Percentiles rank a stretch among this genome's conserved stretches.
phyloP scores from a whole-genome alignment of 1,140 invertebrate genomes.

The Gonioctena quinquepunctata region DNA sequence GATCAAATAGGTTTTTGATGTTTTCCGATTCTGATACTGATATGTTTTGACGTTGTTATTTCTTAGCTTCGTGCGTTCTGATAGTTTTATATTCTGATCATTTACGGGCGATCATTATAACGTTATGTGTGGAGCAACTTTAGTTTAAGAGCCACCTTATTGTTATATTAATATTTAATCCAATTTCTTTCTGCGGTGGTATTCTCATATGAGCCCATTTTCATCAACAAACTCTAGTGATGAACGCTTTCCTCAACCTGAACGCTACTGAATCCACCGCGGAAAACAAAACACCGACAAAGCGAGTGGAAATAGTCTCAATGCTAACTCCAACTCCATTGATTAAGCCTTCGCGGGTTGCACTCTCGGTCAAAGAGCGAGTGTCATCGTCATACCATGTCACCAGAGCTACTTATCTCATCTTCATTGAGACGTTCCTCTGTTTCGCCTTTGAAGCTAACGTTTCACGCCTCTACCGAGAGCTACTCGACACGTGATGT shows the following conservation, averaged over 20 bases:
- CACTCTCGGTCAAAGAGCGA: conserved; percentile 9
- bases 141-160: no score
- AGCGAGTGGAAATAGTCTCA: conserved; percentile 30
- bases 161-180: no score
- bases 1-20: no score
- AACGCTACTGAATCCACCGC: neutral
- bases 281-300: conserved; percentile 27
- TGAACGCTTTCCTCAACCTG: neutral
- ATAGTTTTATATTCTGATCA: no score
- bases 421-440: conserved; percentile 11
- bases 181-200: no score
- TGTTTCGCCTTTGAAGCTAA: conserved; percentile 9
- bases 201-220: no score
- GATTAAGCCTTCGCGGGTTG: conserved; percentile 20
- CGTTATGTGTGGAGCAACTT: no score
- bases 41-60: no score
- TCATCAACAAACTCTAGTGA: no score
- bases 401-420: conserved; percentile 24
- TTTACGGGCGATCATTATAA: no score
- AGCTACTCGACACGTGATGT: neutral
- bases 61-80: no score
- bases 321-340: conserved; percentile 27
- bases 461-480: conserved; percentile 8
- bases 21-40: no score
- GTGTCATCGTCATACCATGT: conserved; percentile 5